Evolutionary conservation across 2,113 vertebrate species (phyloP).

Genomic region (Clarias gariepinus): DNA sequence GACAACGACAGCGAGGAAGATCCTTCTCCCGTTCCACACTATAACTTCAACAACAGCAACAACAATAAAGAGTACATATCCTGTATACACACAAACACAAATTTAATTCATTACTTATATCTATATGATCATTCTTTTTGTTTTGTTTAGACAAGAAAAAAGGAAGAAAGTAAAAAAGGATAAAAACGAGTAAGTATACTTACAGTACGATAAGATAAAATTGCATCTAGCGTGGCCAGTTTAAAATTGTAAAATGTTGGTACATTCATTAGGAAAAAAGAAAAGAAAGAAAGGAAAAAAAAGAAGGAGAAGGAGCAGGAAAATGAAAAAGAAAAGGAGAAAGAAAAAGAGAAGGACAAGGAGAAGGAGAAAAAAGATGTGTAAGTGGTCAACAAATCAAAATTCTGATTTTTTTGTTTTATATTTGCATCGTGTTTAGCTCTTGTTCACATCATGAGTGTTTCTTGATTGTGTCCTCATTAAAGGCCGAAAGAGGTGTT

Average conservation of each 20-base stretch:
- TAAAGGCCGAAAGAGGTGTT: constrained; percentile 80
- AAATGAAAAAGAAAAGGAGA: constrained; percentile 50
- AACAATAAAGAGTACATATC: constrained; percentile 84
- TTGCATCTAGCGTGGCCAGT: background rate
- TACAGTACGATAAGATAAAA: background rate
- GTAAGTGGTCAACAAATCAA: constrained; percentile 52
- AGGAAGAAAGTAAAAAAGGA: constrained; percentile 77
- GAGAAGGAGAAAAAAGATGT: constrained; percentile 59
- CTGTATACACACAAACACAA: background rate
- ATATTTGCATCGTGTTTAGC: background rate
- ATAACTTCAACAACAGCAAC: constrained; percentile 88
- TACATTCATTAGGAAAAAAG: constrained; percentile 60
- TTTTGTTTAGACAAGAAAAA: constrained; percentile 64
- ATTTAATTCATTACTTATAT: background rate
- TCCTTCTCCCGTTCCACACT: constrained; percentile 59
- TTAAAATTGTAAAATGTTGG: too few species aligned
- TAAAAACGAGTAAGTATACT: constrained; percentile 70
- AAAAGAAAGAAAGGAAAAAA: constrained; percentile 51
- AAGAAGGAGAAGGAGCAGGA: constrained; percentile 60
- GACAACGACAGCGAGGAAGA: constrained; percentile 38
- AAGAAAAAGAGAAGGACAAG: constrained; percentile 69
- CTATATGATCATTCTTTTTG: background rate
- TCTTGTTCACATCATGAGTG: background rate
- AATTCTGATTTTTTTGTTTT: background rate
- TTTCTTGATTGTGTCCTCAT: background rate